Conservation (phyloP, 2,888 invertebrate species). For the Drosophila stalkeri region DNA sequence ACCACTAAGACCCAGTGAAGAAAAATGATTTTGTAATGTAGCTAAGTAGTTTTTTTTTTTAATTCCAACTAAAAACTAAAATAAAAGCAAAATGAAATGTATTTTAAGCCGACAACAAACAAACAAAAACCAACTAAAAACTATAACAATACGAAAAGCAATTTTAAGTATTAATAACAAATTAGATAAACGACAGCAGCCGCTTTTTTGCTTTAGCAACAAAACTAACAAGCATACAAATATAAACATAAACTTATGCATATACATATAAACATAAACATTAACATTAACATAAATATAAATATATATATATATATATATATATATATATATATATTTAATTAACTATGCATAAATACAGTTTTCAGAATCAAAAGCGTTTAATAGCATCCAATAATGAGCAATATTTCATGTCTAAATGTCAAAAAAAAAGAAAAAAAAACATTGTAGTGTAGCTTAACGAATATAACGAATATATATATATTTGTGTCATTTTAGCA, state of each 20-base stretch:
- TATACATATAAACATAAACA: slow-evolving; percentile 22
- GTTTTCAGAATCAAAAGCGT: slow-evolving; percentile 71
- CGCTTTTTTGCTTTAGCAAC: slow-evolving; percentile 67
- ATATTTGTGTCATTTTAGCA: slow-evolving; percentile 70
- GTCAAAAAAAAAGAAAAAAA: slow-evolving; percentile 46
- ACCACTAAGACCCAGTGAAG: slow-evolving; percentile 66
- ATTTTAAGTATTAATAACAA: slow-evolving; percentile 78
- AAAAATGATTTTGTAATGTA: slow-evolving; percentile 71
- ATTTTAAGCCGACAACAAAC: slow-evolving; percentile 42
- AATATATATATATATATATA: slow-evolving; percentile 14
- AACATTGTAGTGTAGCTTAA: too few species aligned
- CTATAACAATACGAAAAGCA: slow-evolving; percentile 72
- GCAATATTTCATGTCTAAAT: slow-evolving; percentile 79
- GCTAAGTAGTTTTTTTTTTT: slow-evolving; percentile 68
- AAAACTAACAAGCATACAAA: slow-evolving; percentile 47
- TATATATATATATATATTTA: slow-evolving; percentile 15
- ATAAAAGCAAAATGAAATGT: slow-evolving; percentile 30
- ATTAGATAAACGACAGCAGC: slow-evolving; percentile 61
- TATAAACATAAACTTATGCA: slow-evolving; percentile 10
- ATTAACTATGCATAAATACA: slow-evolving; percentile 39
- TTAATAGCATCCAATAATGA: slow-evolving; percentile 68
- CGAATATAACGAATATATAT: slow-evolving; percentile 23
- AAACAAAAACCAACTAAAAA: slow-evolving; percentile 15
- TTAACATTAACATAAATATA: not conserved
- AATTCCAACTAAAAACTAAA: slow-evolving; percentile 46